phyloP scores from a whole-genome alignment of 2,888 invertebrate species.

The Diarsia dahlii region DNA sequence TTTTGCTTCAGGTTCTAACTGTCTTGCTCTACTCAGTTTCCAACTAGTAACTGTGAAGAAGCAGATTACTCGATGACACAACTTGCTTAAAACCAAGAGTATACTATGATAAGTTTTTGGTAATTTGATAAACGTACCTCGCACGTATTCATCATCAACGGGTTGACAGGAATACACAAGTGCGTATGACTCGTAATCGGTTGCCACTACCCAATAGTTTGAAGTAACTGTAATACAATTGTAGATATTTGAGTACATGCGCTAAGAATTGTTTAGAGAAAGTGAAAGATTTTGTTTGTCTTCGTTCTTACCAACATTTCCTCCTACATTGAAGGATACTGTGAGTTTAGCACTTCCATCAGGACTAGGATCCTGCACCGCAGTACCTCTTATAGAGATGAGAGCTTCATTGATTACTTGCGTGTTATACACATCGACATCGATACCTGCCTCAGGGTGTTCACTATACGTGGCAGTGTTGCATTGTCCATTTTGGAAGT shows the following conservation, averaged over 20 bases:
- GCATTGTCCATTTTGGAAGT: constrained; percentile 79
- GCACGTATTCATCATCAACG: constrained; percentile 53
- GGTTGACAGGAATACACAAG: constrained; percentile 64
- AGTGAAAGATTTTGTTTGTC: not conserved
- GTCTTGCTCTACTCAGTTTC: constrained; percentile 80
- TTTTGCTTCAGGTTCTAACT: constrained; percentile 60
- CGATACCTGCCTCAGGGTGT: constrained; percentile 40
- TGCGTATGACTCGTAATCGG: constrained; percentile 85
- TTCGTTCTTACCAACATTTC: constrained; percentile 67
- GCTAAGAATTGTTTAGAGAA: not conserved
- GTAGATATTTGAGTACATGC: not conserved
- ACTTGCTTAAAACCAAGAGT: not conserved
- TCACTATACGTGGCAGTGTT: constrained; percentile 75
- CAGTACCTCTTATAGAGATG: constrained; percentile 75
- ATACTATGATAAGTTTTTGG: not conserved
- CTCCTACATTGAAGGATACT: constrained; percentile 91
- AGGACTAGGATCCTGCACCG: constrained; percentile 75
- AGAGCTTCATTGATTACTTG: constrained; percentile 77
- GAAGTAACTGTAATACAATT: constrained; percentile 72
- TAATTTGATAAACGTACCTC: constrained; percentile 47
- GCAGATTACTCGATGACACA: not conserved
- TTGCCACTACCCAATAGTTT: constrained; percentile 92
- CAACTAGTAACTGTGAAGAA: constrained; percentile 78
- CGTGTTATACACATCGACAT: constrained; percentile 72
- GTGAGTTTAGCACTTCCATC: constrained; percentile 91